A percentile compares a stretch with the other conserved stretches of the same genome.
Conservation (phyloP, 2,797 vertebrate genomes). For the Carduelis carduelis region DNA sequence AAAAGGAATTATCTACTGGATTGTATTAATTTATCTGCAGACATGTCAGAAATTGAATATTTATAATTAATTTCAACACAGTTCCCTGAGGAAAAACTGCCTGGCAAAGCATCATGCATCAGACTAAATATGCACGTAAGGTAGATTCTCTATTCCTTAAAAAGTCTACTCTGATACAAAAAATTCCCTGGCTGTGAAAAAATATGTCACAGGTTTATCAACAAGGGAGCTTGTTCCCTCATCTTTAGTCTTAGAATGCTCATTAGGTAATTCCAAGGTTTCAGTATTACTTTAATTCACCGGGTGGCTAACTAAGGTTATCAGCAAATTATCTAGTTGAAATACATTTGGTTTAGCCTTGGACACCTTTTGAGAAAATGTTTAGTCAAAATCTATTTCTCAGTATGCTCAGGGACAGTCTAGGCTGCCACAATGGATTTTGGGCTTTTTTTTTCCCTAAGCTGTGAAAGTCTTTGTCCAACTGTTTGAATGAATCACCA, state of each 20-base stretch:
- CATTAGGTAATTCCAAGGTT: background rate
- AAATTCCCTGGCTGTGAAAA: background rate
- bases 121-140: background rate
- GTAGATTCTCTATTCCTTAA: background rate
- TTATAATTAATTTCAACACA: conserved; percentile 19
- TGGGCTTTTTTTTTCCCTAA: background rate
- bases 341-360: background rate
- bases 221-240: background rate
- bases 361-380: background rate
- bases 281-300: background rate
- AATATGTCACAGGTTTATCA: background rate
- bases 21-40: conserved; percentile 16
- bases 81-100: background rate
- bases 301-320: background rate
- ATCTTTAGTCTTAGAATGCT: background rate
- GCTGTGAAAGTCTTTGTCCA: background rate
- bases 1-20: background rate
- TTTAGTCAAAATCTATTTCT: background rate
- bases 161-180: background rate
- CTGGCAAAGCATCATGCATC: background rate
- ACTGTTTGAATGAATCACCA: background rate
- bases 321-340: background rate
- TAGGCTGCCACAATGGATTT: background rate
- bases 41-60: conserved; percentile 7
- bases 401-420: background rate